Evolutionary conservation across 2,888 invertebrate species (phyloP).

Genomic region (Hydrotaea cyrtoneurina): DNA sequence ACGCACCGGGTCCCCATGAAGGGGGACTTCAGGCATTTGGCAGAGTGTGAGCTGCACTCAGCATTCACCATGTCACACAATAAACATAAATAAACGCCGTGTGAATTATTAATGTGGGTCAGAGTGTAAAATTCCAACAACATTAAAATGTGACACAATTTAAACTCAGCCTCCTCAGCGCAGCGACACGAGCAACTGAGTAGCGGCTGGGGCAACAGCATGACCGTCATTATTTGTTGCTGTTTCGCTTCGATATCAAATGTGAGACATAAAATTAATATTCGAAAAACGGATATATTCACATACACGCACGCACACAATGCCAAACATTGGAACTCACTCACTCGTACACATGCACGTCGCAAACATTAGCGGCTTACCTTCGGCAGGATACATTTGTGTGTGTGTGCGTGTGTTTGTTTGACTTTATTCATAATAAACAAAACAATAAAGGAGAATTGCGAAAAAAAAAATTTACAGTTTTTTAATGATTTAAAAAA

Average conservation of each 20-base stretch:
- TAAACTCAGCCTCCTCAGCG: not conserved
- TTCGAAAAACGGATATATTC: constrained; percentile 1
- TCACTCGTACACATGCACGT: not conserved
- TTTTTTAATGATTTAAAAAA: constrained; percentile 46
- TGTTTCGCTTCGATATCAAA: constrained; percentile 4
- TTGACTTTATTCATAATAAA: constrained; percentile 3
- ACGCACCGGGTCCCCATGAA: not conserved
- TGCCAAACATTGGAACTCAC: not conserved
- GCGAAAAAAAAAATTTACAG: constrained; percentile 12
- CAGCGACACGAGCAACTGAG: too few relatives aligned
- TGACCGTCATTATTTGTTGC: constrained; percentile 21
- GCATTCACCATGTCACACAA: constrained; percentile 58
- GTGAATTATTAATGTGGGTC: constrained; percentile 65
- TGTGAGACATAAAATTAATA: constrained; percentile 18
- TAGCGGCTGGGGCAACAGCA: not conserved
- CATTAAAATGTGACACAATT: constrained; percentile 54
- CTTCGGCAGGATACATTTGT: too few relatives aligned
- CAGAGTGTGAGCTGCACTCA: constrained; percentile 57
- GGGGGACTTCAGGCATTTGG: constrained; percentile 37
- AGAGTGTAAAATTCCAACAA: constrained; percentile 61
- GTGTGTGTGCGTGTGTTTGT: not conserved
- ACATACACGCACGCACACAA: too few relatives aligned
- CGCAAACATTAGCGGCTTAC: too few relatives aligned
- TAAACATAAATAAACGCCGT: constrained; percentile 64
- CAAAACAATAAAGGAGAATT: not conserved